These are phyloP conservation scores for Sparidentex hasta DNA, from an alignment of 2,797 vertebrate species.

Conservation along the genomic window DNA sequence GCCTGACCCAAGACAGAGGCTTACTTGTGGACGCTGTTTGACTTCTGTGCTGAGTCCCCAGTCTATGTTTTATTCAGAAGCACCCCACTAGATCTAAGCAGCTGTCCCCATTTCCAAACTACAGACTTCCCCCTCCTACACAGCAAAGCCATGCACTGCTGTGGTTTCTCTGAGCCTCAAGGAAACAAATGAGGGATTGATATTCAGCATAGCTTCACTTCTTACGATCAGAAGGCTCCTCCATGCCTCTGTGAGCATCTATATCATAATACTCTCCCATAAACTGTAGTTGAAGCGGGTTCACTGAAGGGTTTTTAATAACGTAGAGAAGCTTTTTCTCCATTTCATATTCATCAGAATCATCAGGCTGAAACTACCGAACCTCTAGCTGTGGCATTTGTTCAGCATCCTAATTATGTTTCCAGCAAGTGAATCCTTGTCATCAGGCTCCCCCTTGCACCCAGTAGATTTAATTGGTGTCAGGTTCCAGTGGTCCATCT, in stretches of 20 bases:
- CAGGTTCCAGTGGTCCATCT: slow-evolving; percentile 59
- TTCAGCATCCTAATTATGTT: slow-evolving; percentile 33
- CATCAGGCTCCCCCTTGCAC: slow-evolving; percentile 16
- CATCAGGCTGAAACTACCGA: slow-evolving; percentile 15
- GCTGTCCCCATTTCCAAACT: slow-evolving; percentile 66
- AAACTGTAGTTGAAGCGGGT: slow-evolving; percentile 40
- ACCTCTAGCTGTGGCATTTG: background rate
- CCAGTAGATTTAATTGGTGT: slow-evolving; percentile 45
- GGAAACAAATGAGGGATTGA: slow-evolving; percentile 64
- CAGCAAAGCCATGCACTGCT: slow-evolving; percentile 43
- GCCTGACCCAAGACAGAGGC: slow-evolving; percentile 71
- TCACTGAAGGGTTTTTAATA: slow-evolving; percentile 27
- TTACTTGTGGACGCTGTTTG: slow-evolving; percentile 77
- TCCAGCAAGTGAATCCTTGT: slow-evolving; percentile 17
- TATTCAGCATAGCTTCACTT: slow-evolving; percentile 55
- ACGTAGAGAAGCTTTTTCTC: slow-evolving; percentile 4
- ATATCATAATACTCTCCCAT: slow-evolving; percentile 22
- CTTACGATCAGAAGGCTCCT: slow-evolving; percentile 36
- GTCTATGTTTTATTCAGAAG: slow-evolving; percentile 81
- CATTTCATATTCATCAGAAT: slow-evolving; percentile 25
- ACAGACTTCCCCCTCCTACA: slow-evolving; percentile 36
- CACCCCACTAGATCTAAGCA: slow-evolving; percentile 66
- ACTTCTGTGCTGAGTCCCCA: slow-evolving; percentile 60
- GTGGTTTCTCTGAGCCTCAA: slow-evolving; percentile 47
- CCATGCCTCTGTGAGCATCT: slow-evolving; percentile 29